These are phyloP conservation scores for Nycteola revayana DNA, from an alignment of 2,888 invertebrate species.

Conservation along the genomic window DNA sequence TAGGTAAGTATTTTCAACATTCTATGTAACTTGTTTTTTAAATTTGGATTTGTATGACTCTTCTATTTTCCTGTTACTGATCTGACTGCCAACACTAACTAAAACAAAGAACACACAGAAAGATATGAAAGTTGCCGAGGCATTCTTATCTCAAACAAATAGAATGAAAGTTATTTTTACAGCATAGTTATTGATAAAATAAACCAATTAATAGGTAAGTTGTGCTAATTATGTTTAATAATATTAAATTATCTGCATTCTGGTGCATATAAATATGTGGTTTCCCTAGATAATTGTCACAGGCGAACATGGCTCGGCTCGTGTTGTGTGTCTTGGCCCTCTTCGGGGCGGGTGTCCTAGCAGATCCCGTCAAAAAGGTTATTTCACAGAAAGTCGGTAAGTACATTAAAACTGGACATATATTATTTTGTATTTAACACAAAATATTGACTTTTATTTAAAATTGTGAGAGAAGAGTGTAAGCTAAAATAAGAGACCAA, in stretches of 20 bases:
- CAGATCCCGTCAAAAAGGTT: slow-evolving; percentile 43
- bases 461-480: too few relatives aligned
- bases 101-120: slow-evolving; percentile 9
- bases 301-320: slow-evolving; percentile 58
- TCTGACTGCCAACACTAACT: slow-evolving; percentile 6
- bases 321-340: slow-evolving; percentile 58
- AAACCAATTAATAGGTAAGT: slow-evolving; percentile 24
- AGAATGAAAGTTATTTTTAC: slow-evolving; percentile 24
- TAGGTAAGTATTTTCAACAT: too few relatives aligned
- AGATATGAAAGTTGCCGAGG: slow-evolving; percentile 14
- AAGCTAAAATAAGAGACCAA: too few relatives aligned
- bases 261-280: slow-evolving; percentile 41
- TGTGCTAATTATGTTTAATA: slow-evolving; percentile 23
- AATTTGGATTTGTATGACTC: too few relatives aligned
- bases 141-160: slow-evolving; percentile 12
- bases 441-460: too few relatives aligned
- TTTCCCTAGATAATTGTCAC: slow-evolving; percentile 30
- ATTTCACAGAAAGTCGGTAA: slow-evolving; percentile 56
- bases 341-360: slow-evolving; percentile 56
- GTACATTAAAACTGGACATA: too few relatives aligned
- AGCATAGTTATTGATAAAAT: slow-evolving; percentile 21
- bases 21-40: too few relatives aligned
- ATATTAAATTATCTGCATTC: slow-evolving; percentile 18
- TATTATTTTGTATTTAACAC: background rate
- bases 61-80: too few relatives aligned